These are phyloP conservation scores for Pardosa pseudoannulata DNA, from an alignment of 2,888 invertebrate species.

Conservation along the genomic window DNA sequence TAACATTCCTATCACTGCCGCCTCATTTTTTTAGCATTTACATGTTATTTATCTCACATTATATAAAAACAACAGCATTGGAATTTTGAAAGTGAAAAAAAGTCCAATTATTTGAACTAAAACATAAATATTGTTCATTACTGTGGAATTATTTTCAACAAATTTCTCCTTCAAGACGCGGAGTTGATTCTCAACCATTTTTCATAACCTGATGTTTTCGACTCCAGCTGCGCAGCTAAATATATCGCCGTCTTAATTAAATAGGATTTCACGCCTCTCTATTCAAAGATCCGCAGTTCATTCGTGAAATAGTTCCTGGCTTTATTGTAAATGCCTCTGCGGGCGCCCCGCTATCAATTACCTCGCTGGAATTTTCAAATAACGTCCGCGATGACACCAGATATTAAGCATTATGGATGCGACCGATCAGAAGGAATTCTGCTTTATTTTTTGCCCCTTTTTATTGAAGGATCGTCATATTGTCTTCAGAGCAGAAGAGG, in stretches of 20 bases:
- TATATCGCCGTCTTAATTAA: background rate
- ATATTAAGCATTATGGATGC: conserved; percentile 6
- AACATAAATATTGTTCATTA: too few species aligned
- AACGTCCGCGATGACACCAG: conserved; percentile 10
- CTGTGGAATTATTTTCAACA: too few species aligned
- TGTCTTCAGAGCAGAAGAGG: too few species aligned
- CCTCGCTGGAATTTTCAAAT: conserved; percentile 57
- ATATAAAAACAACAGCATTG: too few species aligned
- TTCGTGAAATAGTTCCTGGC: background rate
- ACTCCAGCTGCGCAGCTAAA: background rate
- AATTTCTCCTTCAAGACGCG: too few species aligned
- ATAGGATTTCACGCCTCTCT: background rate
- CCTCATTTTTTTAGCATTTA: too few species aligned
- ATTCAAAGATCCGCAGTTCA: background rate
- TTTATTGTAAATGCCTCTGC: conserved; percentile 57
- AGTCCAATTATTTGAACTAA: too few species aligned
- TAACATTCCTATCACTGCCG: too few species aligned
- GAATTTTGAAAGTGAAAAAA: too few species aligned
- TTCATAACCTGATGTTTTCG: background rate
- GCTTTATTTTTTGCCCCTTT: background rate
- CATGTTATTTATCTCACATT: too few species aligned
- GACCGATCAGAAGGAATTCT: background rate
- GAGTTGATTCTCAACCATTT: background rate
- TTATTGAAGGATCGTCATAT: too few species aligned
- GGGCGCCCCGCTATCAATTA: conserved; percentile 30